Evolutionary conservation across 2,113 vertebrate species (phyloP), one percentile per base, ranked within the genome.

Genomic region (Callocephalon fimbriatum): DNA sequence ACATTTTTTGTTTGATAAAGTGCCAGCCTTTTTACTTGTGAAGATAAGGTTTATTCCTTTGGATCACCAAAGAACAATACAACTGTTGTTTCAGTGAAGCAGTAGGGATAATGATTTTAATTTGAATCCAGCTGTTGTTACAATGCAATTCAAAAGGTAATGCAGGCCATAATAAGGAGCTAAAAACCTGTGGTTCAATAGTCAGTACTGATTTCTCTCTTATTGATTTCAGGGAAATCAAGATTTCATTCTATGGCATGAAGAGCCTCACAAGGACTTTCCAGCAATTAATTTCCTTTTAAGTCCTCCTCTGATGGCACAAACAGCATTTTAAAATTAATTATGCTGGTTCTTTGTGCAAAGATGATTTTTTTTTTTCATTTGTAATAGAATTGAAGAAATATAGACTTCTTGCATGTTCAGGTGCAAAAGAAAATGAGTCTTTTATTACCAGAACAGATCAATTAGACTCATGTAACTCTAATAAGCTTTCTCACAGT

Each of bases 281-380:
- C 38, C 51, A 88, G 54, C 38, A 88, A 84, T 92, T 96, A 86
- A 93, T 96, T 93, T 92, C 32, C 26, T 88, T 86, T 86, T 80
- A 95, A 94, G 44, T 61, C 32, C 7, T 83, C 68, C 38, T 93
- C 66, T 79, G 40, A 53, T 88, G 37, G 32, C n/a, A 88, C 68
- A 68, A 86, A 54, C 21, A 37, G 10, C 59, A 73, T 90, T 68
- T 93, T 79, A 45, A 86, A 94, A 82, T 93, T 44, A 87, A 79
- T 90, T 67, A 74, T 83, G 15, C 26, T 84, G 9, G 4, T 50
- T 90, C 38, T 92, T 94, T 88, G 21, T 90, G 66, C 56, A 86
- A 74, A 80, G 38, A 59, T 95, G 0, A 32, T 13, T 95, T 56
- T 63, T 50, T 48, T 66, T 88, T 80, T 77, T 47, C 23, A 72